Evolutionary conservation across 2,113 vertebrate genomes (phyloP), one percentile per base, ranked within the genome.

Genomic region (Brevimyrus niger): DNA sequence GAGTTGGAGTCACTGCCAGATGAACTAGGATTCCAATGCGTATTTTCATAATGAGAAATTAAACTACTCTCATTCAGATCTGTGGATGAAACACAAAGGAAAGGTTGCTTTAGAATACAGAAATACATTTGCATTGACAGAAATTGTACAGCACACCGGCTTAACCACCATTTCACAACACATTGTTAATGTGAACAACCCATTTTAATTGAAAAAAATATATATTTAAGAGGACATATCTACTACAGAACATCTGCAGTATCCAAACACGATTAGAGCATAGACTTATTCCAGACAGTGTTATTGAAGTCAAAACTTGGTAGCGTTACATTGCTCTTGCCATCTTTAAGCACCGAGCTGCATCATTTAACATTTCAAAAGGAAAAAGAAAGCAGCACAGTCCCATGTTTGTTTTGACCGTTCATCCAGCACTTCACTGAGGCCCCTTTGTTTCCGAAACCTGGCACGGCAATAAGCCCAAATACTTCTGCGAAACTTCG

Each of bases 11-110:
- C 97, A 82, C 96, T 97, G 88, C 96, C 96, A 92, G 97, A 97
- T 94, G 97, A 98, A 91, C 96, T 96, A 95, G 97, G 96, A 93
- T 96, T 98, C 97, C 96, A 98, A 91, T 97, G 96, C 92, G 96
- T 97, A 95, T 96, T 97, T 95, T 99, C 98, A 99, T 99, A 98
- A 95, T 98, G 98, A 87, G 97, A 95, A 94, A 97, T 98, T 94
- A 97, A 95, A 95, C 95, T 96, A 91, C 94, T 95, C 94, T 97
- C 97, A 94, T 98, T 98, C 94, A 97, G 94, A 96, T 98, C 98
- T 99, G 88, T 58, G 95, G 38, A 90, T 53, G 35, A 89, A 58
- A 89, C n/a, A 27, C 7, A 84, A 27, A 23, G 88, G 11, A 80
- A 80, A 88, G 11, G 5, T 15, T 2, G 53, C 48, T 31, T 23